Evolutionary conservation across 1,140 invertebrate species (phyloP).

Genomic region (Macrobrachium rosenbergii): DNA sequence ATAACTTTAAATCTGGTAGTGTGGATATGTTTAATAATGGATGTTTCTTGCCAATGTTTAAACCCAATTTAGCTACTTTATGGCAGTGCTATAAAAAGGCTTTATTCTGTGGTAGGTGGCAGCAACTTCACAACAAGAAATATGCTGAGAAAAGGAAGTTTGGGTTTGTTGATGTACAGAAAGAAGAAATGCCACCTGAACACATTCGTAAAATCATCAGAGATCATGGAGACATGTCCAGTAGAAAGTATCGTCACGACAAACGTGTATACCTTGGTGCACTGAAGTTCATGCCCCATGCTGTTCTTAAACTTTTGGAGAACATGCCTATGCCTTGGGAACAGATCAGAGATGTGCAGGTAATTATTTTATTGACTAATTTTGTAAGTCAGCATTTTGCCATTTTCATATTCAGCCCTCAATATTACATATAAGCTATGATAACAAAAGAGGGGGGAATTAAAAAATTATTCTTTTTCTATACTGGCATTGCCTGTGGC

Average conservation of each 20-base stretch:
- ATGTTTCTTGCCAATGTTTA: too few species aligned
- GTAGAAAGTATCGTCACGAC: constrained; percentile 97
- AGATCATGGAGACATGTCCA: constrained; percentile 99
- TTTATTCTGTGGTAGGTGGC: constrained; percentile 93
- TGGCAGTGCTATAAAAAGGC: neutral
- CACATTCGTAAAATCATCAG: constrained; percentile 99
- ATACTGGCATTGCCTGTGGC: too few species aligned
- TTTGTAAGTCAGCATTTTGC: too few species aligned
- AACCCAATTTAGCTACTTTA: neutral
- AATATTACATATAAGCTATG: neutral
- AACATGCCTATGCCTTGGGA: constrained; percentile 99
- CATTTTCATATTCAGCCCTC: neutral
- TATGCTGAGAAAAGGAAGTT: constrained; percentile 99
- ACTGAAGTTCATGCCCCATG: constrained; percentile 99
- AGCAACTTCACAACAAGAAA: constrained; percentile 96
- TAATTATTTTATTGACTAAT: neutral
- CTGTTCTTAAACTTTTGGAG: constrained; percentile 97
- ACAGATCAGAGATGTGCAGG: constrained; percentile 88
- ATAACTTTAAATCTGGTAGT: too few species aligned
- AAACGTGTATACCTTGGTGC: constrained; percentile 99
- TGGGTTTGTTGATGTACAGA: constrained; percentile 98
- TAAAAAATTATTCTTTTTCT: too few species aligned
- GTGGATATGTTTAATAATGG: too few species aligned
- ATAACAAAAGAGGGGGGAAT: too few species aligned
- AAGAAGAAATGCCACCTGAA: constrained; percentile 99